phyloP scores from a whole-genome alignment of 2,888 invertebrate genomes.

The Pantelozetes paolii region DNA sequence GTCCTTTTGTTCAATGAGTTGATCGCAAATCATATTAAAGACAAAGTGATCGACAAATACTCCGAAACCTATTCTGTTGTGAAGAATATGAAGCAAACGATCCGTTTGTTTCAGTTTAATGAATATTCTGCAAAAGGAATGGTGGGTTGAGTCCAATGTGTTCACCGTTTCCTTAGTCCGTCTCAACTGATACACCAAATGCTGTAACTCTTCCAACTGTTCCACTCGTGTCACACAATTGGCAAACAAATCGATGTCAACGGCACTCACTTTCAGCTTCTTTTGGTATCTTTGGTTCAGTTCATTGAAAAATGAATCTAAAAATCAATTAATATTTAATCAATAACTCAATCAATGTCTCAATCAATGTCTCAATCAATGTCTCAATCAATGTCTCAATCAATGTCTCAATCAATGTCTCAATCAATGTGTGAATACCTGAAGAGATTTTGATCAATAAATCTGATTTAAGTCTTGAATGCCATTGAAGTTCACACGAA shows the following conservation, averaged over 20 bases:
- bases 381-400: conserved; percentile 20
- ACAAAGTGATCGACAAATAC: conserved; percentile 78
- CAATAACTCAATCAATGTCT: not conserved
- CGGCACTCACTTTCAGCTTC: conserved; percentile 64
- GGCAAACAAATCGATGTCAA: conserved; percentile 78
- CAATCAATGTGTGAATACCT: conserved; percentile 47
- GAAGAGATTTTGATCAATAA: conserved; percentile 62
- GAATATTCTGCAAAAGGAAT: conserved; percentile 65
- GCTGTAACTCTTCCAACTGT: conserved; percentile 67
- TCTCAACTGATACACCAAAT: conserved; percentile 61
- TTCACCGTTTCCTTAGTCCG: conserved; percentile 66
- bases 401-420: not conserved
- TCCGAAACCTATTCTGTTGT: conserved; percentile 80
- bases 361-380: conserved; percentile 37
- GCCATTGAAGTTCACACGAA: conserved; percentile 68
- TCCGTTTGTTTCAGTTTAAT: conserved; percentile 58
- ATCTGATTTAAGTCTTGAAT: conserved; percentile 61
- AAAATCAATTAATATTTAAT: conserved; percentile 10
- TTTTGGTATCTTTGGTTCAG: conserved; percentile 65
- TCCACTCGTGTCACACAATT: conserved; percentile 61
- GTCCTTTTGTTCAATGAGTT: conserved; percentile 66
- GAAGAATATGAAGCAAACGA: conserved; percentile 66
- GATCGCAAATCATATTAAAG: conserved; percentile 74
- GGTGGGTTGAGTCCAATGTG: conserved; percentile 71
- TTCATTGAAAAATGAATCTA: conserved; percentile 51